Evolutionary conservation across 2,113 vertebrate genomes (phyloP).

Genomic region (Porphyrio hochstetteri): DNA sequence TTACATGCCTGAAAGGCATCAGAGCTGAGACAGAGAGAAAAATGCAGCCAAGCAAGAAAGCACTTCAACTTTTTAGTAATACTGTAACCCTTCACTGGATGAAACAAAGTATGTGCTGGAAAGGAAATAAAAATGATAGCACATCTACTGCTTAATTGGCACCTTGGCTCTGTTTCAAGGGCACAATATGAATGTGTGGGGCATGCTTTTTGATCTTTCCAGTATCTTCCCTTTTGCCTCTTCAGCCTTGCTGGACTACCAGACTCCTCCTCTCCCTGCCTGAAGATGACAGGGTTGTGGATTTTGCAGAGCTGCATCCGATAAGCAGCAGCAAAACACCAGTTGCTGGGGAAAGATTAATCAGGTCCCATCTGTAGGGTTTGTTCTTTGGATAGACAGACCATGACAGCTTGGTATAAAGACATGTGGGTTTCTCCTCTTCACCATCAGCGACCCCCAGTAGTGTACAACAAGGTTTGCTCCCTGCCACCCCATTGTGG

Average conservation of each 20-base stretch:
- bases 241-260: background rate
- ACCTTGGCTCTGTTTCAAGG: background rate
- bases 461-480: background rate
- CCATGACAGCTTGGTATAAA: background rate
- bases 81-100: conserved; percentile 54
- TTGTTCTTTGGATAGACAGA: background rate
- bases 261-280: background rate
- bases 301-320: background rate
- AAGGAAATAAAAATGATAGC: background rate
- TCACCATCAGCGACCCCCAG: background rate
- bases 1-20: conserved; percentile 65
- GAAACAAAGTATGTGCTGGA: background rate
- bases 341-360: background rate
- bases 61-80: conserved; percentile 8
- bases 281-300: background rate
- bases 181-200: fast-evolving
- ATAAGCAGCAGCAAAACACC: background rate
- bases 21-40: conserved; percentile 42
- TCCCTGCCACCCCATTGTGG: background rate
- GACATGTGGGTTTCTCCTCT: background rate
- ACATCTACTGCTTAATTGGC: background rate
- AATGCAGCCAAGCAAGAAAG: conserved; percentile 68
- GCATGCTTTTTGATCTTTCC: background rate
- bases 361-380: background rate
- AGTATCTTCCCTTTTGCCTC: background rate